phyloP scores from a whole-genome alignment of 2,113 vertebrate species.

The Sylvietta virens region DNA sequence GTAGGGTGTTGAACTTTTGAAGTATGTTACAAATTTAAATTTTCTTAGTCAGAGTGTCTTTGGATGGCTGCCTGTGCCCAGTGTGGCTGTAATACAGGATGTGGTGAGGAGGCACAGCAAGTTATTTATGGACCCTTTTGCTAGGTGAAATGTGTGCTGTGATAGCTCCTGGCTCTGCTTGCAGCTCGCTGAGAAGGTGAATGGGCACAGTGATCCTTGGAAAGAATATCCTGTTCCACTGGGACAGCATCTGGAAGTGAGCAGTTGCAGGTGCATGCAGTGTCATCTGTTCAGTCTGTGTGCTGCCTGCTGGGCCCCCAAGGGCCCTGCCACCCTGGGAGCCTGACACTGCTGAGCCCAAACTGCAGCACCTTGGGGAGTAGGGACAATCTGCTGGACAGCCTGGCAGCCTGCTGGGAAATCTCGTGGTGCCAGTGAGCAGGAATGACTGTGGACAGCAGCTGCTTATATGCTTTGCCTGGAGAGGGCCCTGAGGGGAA shows the following conservation, averaged over 20 bases:
- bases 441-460: neutral
- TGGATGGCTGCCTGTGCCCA: neutral
- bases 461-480: neutral
- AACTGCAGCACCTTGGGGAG: neutral
- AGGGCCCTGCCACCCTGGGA: neutral
- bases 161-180: neutral
- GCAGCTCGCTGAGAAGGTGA: neutral
- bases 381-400: neutral
- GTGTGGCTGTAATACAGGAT: neutral
- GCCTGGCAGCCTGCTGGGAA: neutral
- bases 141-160: neutral
- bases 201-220: neutral
- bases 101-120: neutral
- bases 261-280: neutral
- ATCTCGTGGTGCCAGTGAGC: neutral
- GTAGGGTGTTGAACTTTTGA: neutral
- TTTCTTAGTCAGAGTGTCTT: neutral
- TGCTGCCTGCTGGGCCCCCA: neutral
- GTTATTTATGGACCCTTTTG: neutral
- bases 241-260: neutral
- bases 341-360: neutral
- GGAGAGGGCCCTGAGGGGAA: neutral
- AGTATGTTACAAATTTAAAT: neutral
- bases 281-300: neutral
- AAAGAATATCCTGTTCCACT: neutral